phyloP scores from a whole-genome alignment of 2,113 vertebrate species.

The Macquaria australasica region DNA sequence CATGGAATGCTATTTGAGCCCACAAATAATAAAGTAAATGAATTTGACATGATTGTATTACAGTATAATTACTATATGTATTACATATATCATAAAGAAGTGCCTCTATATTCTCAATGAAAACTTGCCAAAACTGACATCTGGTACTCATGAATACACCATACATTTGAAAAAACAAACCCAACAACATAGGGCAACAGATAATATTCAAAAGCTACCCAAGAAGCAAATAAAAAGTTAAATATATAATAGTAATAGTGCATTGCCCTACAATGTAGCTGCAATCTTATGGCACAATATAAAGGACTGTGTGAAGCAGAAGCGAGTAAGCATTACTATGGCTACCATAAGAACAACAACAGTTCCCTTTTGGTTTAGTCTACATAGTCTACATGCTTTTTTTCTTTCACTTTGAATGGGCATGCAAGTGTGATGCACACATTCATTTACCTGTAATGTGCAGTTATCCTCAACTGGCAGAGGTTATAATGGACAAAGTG shows the following conservation, averaged over 20 bases:
- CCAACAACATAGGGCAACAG: not conserved
- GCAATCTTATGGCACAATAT: not conserved
- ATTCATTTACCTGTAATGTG: not conserved
- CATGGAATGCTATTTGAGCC: not conserved
- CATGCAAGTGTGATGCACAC: not conserved
- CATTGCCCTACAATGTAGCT: not conserved
- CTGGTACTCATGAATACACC: not conserved
- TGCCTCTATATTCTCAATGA: conserved; percentile 1
- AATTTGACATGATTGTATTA: not conserved
- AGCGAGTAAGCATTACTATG: not conserved
- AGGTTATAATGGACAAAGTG: not conserved
- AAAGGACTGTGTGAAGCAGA: not conserved
- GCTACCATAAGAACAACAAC: not conserved
- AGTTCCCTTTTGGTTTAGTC: not conserved
- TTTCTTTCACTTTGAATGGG: not conserved
- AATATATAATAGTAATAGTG: no score
- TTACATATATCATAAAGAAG: not conserved
- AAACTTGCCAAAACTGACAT: conserved; percentile 6
- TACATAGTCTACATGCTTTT: not conserved
- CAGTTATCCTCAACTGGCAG: not conserved
- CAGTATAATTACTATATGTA: not conserved
- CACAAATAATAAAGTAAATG: not conserved
- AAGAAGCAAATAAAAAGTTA: not conserved
- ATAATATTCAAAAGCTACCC: not conserved
- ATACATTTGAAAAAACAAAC: no score